phyloP scores from a whole-genome alignment of 2,888 invertebrate genomes.

The Drosophila borealis region DNA sequence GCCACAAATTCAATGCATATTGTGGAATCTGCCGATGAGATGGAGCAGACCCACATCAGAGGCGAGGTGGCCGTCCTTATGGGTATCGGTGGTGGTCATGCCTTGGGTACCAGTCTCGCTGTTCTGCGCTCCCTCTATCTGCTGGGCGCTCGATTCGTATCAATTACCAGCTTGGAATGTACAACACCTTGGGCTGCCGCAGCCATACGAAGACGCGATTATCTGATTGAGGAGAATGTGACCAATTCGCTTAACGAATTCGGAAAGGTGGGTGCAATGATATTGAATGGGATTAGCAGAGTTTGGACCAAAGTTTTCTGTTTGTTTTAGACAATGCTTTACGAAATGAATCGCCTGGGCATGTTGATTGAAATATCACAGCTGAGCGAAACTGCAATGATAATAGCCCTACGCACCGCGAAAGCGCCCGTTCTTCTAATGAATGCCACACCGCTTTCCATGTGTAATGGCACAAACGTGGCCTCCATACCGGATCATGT shows the following conservation, averaged over 20 bases:
- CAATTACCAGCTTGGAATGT: slow-evolving; percentile 88
- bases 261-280: slow-evolving; percentile 82
- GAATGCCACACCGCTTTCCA: slow-evolving; percentile 88
- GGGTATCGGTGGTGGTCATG: slow-evolving; percentile 89
- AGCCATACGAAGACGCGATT: slow-evolving; percentile 81
- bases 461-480: slow-evolving; percentile 91
- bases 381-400: slow-evolving; percentile 88
- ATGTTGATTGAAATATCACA: slow-evolving; percentile 90
- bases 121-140: slow-evolving; percentile 88
- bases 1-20: slow-evolving; percentile 86
- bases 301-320: not conserved
- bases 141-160: slow-evolving; percentile 88
- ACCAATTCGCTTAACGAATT: slow-evolving; percentile 84
- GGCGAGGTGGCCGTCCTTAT: slow-evolving; percentile 88
- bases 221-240: slow-evolving; percentile 83
- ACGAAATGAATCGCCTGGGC: slow-evolving; percentile 89
- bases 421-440: slow-evolving; percentile 89
- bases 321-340: slow-evolving; percentile 86
- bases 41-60: slow-evolving; percentile 87
- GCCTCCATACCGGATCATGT: slow-evolving; percentile 92
- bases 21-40: slow-evolving; percentile 87
- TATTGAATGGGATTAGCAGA: not conserved
- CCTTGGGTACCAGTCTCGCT: slow-evolving; percentile 88
- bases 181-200: slow-evolving; percentile 88
- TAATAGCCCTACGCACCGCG: slow-evolving; percentile 87